A percentile compares a stretch with the other conserved stretches of the same genome.
Conservation (phyloP, 1,140 invertebrate species). For the Coenobita brevimanus region DNA sequence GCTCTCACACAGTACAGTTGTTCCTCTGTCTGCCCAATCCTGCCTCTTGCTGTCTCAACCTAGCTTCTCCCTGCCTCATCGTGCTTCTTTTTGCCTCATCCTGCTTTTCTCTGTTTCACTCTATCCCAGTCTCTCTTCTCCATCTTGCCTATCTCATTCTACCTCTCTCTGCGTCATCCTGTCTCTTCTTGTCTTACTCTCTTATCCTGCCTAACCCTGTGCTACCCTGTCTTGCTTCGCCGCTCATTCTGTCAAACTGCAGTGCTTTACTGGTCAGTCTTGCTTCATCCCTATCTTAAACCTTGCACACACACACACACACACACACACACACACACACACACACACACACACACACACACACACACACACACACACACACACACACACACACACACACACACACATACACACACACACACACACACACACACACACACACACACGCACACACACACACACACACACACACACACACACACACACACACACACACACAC, state of each 20-base stretch:
- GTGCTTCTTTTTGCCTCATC: too few species aligned
- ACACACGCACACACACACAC: neutral
- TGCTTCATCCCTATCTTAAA: too few species aligned
- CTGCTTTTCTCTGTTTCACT: neutral
- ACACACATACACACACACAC: neutral
- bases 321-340: too few species aligned
- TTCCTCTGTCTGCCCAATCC: too few species aligned
- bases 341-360: too few species aligned
- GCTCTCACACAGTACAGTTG: too few species aligned
- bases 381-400: too few species aligned
- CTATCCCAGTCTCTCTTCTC: neutral
- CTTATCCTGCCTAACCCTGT: neutral
- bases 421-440: neutral
- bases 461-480: slow-evolving; percentile 5
- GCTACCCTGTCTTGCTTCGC: neutral
- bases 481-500: slow-evolving; percentile 22
- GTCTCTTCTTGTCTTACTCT: neutral
- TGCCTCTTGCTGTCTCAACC: too few species aligned
- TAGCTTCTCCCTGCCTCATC: too few species aligned
- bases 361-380: too few species aligned
- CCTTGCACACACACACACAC: too few species aligned
- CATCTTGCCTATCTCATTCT: neutral
- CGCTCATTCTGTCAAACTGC: neutral
- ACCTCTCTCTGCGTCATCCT: neutral
- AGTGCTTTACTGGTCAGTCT: too few species aligned